These are phyloP conservation scores for Pseudomugil tenellus DNA, from an alignment of 2,797 vertebrate genomes.

Conservation along the genomic window DNA sequence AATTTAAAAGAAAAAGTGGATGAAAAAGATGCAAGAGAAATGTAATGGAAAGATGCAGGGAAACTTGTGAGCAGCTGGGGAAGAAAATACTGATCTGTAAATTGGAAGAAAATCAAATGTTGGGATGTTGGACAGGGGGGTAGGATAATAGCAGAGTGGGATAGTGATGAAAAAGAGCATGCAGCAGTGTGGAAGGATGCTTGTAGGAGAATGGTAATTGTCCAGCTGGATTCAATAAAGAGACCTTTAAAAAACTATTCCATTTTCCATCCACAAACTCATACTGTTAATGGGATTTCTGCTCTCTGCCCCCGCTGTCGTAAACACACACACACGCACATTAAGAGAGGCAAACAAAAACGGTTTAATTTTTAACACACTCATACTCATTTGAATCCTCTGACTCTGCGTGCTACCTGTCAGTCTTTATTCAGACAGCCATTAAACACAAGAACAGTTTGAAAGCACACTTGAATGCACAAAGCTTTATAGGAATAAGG, in stretches of 20 bases:
- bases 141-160: not conserved
- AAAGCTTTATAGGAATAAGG: conserved; percentile 4
- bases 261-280: conserved; percentile 45
- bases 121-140: not conserved
- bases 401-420: not conserved
- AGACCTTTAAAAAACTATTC: conserved; percentile 55
- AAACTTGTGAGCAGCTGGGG: not conserved
- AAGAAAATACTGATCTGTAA: not conserved
- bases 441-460: conserved; percentile 11
- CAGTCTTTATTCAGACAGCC: conserved; percentile 21
- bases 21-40: not conserved
- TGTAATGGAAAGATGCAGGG: not conserved
- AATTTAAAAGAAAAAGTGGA: not conserved
- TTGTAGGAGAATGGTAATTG: conserved; percentile 6
- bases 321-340: not conserved
- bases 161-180: not conserved
- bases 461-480: not conserved
- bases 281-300: conserved; percentile 63
- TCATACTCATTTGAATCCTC: conserved; percentile 21
- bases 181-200: not conserved
- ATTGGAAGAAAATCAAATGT: not conserved
- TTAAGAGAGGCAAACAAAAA: conserved; percentile 26
- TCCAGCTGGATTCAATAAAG: conserved; percentile 35
- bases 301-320: conserved; percentile 42
- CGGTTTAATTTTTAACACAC: conserved; percentile 11